Conservation (phyloP, 2,888 invertebrate species). For the Pristionchus mayeri region DNA sequence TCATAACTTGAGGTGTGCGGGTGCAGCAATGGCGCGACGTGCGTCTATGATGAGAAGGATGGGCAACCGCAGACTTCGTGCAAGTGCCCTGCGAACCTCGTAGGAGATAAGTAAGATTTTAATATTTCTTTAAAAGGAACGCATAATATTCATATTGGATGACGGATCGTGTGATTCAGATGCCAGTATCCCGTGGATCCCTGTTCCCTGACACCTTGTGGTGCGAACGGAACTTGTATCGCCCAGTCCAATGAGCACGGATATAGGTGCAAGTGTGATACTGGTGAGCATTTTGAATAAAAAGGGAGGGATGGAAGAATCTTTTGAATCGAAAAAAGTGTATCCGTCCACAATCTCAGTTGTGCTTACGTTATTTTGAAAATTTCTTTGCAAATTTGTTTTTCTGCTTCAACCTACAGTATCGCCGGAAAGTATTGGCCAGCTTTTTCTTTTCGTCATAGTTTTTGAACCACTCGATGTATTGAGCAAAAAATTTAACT, state of each 20-base stretch:
- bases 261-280: not conserved
- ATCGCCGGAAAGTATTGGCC: too few relatives aligned
- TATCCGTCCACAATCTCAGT: too few relatives aligned
- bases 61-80: not conserved
- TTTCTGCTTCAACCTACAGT: too few relatives aligned
- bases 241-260: not conserved
- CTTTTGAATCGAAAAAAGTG: too few relatives aligned
- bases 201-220: not conserved
- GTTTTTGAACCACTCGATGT: too few relatives aligned
- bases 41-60: slow-evolving; percentile 9
- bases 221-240: not conserved
- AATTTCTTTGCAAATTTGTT: too few relatives aligned
- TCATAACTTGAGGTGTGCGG: slow-evolving; percentile 38
- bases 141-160: not conserved
- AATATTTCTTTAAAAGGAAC: not conserved
- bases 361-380: too few relatives aligned
- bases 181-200: not conserved
- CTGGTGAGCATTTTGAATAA: not conserved
- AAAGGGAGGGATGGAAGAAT: too few relatives aligned
- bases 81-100: not conserved
- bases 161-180: not conserved
- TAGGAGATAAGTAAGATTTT: not conserved
- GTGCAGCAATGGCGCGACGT: not conserved
- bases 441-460: too few relatives aligned
- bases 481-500: too few relatives aligned